Conservation (phyloP, 2,797 vertebrate species). For the Chelmon rostratus region DNA sequence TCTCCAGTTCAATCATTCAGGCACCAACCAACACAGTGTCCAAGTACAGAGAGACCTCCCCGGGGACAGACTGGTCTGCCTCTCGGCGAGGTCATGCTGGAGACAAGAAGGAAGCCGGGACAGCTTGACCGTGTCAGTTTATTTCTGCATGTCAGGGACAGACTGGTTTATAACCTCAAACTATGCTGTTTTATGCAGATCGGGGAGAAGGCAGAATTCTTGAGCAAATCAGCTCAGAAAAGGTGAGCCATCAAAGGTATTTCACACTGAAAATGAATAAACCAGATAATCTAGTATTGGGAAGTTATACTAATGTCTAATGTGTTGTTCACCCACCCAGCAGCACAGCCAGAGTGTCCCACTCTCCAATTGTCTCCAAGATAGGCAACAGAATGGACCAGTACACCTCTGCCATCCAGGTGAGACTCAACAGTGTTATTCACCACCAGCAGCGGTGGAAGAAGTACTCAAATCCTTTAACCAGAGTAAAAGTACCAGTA, state of each 20-base stretch:
- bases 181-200: slow-evolving; percentile 85
- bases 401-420: slow-evolving; percentile 94
- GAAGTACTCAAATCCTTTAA: neutral
- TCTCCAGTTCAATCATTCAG: slow-evolving; percentile 31
- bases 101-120: slow-evolving; percentile 26
- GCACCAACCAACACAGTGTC: slow-evolving; percentile 28
- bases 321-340: slow-evolving; percentile 43
- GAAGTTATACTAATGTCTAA: slow-evolving; percentile 1
- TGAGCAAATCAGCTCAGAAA: slow-evolving; percentile 95
- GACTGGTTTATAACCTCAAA: slow-evolving; percentile 16
- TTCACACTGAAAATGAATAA: neutral
- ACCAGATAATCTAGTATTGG: neutral
- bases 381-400: slow-evolving; percentile 95
- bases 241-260: slow-evolving; percentile 83
- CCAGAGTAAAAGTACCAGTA: neutral
- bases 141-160: slow-evolving; percentile 12
- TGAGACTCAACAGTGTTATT: slow-evolving; percentile 66
- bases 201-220: slow-evolving; percentile 93
- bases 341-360: slow-evolving; percentile 86
- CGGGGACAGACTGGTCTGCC: slow-evolving; percentile 17
- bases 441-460: neutral
- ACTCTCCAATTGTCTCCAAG: slow-evolving; percentile 92
- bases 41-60: slow-evolving; percentile 44
- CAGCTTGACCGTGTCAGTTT: slow-evolving; percentile 18
- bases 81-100: slow-evolving; percentile 20